phyloP scores from a whole-genome alignment of 92 coral and sea anemone species.

The Isaurus tuberculatus region DNA sequence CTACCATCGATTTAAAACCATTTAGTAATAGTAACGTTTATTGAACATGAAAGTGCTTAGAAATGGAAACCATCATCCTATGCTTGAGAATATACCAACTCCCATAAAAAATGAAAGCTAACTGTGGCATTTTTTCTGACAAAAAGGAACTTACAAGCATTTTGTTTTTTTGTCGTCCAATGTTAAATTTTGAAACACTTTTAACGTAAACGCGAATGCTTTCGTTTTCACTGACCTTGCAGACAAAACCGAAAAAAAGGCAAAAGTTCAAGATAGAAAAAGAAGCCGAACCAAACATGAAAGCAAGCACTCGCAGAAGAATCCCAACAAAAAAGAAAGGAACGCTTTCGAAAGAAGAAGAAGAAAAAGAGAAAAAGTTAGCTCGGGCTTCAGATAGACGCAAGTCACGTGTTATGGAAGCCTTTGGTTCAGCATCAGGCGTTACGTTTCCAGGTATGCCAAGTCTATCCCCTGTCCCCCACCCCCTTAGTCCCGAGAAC shows the following conservation, averaged over 20 bases:
- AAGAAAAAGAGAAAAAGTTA: background rate
- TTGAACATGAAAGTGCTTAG: too few species aligned
- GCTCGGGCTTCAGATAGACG: background rate
- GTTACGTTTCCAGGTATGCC: conserved; percentile 19
- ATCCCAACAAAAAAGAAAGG: background rate
- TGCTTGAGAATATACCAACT: too few species aligned
- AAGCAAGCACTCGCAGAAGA: background rate
- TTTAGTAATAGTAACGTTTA: too few species aligned
- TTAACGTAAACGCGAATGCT: background rate
- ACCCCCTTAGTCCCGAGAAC: too few species aligned
- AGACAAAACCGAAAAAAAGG: conserved; percentile 37
- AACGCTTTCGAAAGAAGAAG: conserved; percentile 2
- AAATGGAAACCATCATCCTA: too few species aligned
- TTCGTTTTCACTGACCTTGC: background rate
- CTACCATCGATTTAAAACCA: too few species aligned
- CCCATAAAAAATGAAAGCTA: too few species aligned
- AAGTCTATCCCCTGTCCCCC: too few species aligned
- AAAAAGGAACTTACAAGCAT: too few species aligned
- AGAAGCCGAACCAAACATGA: background rate
- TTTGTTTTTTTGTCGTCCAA: too few species aligned
- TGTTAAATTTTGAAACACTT: background rate
- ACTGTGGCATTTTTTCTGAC: too few species aligned
- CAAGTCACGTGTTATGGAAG: conserved; percentile 30
- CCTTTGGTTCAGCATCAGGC: conserved; percentile 19
- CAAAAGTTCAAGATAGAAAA: background rate